Evolutionary conservation across 2,797 vertebrate genomes (phyloP).

Genomic region (Lepilemur septentrionalis): DNA sequence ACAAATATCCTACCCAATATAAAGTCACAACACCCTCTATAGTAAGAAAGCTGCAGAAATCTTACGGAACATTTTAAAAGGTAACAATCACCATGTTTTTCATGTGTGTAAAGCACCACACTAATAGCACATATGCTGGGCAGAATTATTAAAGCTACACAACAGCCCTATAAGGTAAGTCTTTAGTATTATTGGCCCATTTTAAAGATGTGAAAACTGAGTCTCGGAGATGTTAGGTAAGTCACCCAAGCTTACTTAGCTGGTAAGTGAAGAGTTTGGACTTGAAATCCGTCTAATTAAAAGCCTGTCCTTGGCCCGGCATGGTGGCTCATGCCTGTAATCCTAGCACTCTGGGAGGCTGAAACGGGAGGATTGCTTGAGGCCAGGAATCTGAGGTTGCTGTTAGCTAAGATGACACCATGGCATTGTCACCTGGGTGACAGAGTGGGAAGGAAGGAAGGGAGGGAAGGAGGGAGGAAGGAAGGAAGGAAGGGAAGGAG

Average conservation of each 20-base stretch:
- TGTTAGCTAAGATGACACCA: too few species aligned
- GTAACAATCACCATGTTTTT: neutral
- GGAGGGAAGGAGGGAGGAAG: too few species aligned
- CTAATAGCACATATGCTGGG: neutral
- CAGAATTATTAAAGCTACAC: neutral
- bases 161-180: neutral
- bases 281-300: neutral
- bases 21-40: neutral
- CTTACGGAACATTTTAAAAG: neutral
- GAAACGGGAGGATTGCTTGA: too few species aligned
- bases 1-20: neutral
- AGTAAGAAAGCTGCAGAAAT: neutral
- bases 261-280: neutral
- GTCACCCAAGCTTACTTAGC: neutral
- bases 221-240: neutral
- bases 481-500: too few species aligned
- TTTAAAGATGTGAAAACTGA: neutral
- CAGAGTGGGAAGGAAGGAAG: too few species aligned
- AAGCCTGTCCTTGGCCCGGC: neutral
- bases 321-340: too few species aligned
- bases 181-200: neutral
- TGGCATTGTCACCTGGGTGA: too few species aligned
- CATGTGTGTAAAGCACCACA: neutral
- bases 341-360: too few species aligned
- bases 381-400: too few species aligned